Percentiles rank a stretch among this genome's conserved stretches.
Conservation (phyloP, 2,888 invertebrate genomes). For the Gibbula magus region DNA sequence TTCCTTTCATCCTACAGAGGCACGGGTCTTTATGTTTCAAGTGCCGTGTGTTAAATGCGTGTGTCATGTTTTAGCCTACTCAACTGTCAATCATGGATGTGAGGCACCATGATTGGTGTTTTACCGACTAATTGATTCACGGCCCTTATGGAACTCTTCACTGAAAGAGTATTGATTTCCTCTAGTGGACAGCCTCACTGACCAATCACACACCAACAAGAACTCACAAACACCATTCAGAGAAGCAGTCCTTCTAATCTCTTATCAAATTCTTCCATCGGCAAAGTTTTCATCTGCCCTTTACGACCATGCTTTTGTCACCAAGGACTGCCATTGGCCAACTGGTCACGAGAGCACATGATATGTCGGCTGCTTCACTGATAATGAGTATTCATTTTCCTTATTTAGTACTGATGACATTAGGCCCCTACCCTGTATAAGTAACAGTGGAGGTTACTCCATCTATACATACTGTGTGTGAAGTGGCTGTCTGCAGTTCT, state of each 20-base stretch:
- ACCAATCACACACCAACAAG: background rate
- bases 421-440: background rate
- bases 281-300: conserved; percentile 7
- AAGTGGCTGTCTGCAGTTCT: background rate
- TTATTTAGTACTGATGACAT: background rate
- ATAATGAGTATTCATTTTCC: background rate
- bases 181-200: background rate
- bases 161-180: background rate
- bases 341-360: background rate
- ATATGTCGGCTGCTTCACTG: background rate
- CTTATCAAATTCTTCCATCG: conserved; percentile 8
- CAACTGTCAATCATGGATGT: background rate
- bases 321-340: background rate
- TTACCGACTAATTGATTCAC: background rate
- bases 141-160: background rate
- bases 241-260: background rate
- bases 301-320: background rate
- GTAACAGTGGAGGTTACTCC: background rate
- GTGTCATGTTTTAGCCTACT: background rate
- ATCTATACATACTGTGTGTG: conserved; percentile 3
- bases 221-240: background rate
- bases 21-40: background rate
- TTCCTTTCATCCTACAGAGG: too few relatives aligned
- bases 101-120: background rate
- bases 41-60: background rate